Conservation (phyloP, 2,888 invertebrate species). For the Diaprepes abbreviatus region DNA sequence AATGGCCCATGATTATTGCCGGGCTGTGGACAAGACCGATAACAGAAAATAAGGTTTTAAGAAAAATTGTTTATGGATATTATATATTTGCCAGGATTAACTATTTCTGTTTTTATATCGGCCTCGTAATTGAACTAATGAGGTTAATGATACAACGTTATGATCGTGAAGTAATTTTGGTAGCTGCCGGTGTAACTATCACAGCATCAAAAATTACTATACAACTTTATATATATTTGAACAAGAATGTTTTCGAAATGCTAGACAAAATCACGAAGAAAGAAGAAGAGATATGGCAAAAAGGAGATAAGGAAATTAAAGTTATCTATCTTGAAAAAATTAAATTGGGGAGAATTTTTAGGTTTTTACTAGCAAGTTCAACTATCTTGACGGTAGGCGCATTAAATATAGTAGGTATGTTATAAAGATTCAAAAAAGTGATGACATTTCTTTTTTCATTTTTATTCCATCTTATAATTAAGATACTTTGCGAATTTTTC, state of each 20-base stretch:
- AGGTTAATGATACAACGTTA: background rate
- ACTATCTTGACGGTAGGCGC: no score
- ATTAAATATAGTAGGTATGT: no score
- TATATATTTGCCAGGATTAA: background rate
- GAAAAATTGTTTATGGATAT: background rate
- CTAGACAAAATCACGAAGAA: background rate
- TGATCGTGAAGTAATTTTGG: background rate
- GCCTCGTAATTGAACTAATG: background rate
- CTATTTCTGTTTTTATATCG: background rate
- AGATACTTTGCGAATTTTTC: no score
- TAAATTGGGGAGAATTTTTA: no score
- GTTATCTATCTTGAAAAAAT: no score
- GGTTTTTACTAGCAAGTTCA: no score
- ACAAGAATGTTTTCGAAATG: background rate
- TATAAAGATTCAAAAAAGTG: no score
- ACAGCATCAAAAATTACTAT: background rate
- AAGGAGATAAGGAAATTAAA: background rate
- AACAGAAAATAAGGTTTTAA: background rate
- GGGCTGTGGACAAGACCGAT: constrained; percentile 8
- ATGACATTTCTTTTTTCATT: no score
- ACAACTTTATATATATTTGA: background rate
- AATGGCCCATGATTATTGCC: background rate
- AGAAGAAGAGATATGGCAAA: background rate
- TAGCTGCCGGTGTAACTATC: background rate
- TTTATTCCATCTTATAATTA: no score